Evolutionary conservation across 2,797 vertebrate species (phyloP).

Genomic region (Loris lydekkerianus): DNA sequence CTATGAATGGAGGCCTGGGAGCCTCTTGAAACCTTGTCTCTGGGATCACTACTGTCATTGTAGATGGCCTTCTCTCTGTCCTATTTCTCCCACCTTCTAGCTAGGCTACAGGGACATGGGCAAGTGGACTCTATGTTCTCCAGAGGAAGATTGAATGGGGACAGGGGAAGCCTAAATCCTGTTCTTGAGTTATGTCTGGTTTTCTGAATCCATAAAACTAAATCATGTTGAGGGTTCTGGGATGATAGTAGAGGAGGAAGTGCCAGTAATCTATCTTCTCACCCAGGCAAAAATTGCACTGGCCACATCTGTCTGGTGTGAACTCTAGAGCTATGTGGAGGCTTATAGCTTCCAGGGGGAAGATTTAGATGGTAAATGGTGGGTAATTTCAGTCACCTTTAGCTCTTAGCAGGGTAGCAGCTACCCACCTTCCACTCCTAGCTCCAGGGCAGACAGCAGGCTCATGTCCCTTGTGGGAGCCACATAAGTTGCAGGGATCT

Average conservation of each 20-base stretch:
- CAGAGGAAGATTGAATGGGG: not conserved
- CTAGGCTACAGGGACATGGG: not conserved
- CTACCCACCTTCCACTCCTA: too few relatives aligned
- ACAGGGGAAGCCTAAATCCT: not conserved
- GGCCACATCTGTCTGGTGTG: not conserved
- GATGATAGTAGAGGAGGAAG: not conserved
- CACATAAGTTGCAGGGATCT: not conserved
- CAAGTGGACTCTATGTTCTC: not conserved
- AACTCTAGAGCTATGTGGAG: not conserved
- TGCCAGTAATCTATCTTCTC: not conserved
- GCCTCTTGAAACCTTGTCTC: not conserved
- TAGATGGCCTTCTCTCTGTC: not conserved
- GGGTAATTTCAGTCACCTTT: not conserved
- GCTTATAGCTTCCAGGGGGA: not conserved
- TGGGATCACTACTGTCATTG: not conserved
- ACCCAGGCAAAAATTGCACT: too few relatives aligned
- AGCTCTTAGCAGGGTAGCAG: not conserved
- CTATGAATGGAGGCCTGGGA: not conserved
- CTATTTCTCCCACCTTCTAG: not conserved
- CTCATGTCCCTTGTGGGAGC: not conserved
- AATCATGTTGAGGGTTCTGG: not conserved
- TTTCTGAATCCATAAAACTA: not conserved
- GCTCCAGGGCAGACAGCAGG: not conserved
- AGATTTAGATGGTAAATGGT: not conserved
- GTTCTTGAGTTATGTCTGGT: not conserved